Evolutionary conservation across 2,797 vertebrate species (phyloP).

Genomic region (Decapterus maruadsi): DNA sequence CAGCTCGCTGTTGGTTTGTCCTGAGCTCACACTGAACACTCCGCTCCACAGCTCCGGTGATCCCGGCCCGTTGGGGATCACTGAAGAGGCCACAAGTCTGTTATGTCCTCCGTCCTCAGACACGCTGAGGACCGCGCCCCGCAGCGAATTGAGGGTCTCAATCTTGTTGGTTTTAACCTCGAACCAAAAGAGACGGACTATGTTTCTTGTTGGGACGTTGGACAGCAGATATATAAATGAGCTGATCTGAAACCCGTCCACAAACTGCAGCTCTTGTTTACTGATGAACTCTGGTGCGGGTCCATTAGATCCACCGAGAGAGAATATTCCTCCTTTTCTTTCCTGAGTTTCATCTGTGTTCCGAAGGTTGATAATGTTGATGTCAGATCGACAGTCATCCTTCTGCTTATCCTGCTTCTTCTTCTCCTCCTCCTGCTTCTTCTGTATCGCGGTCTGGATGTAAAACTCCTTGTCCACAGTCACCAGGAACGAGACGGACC

Average conservation of each 20-base stretch:
- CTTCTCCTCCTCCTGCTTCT: too few species aligned
- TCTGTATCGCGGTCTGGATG: slow-evolving; percentile 61
- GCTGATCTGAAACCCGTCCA: slow-evolving; percentile 78
- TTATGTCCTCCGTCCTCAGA: background rate
- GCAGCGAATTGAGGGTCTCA: background rate
- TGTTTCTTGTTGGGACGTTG: slow-evolving; percentile 34
- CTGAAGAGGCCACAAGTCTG: slow-evolving; percentile 85
- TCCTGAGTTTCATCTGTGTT: accelerated
- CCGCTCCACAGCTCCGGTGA: slow-evolving; percentile 85
- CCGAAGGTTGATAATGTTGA: slow-evolving; percentile 7
- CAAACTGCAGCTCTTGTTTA: slow-evolving; percentile 41
- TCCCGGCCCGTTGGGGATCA: slow-evolving; percentile 67
- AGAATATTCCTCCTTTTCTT: background rate
- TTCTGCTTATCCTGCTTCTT: too few species aligned
- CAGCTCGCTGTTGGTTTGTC: slow-evolving; percentile 63
- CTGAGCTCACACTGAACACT: slow-evolving; percentile 83
- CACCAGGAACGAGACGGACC: slow-evolving; percentile 68
- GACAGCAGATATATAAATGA: slow-evolving; percentile 67
- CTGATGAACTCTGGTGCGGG: accelerated
- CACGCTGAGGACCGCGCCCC: slow-evolving; percentile 47
- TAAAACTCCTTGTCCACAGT: slow-evolving; percentile 42
- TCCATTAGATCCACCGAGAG: accelerated
- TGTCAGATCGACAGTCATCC: accelerated
- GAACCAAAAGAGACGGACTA: slow-evolving; percentile 69
- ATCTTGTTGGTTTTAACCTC: accelerated